Evolutionary conservation across 2,113 vertebrate genomes (phyloP), one percentile per base, ranked within the genome.

Genomic region (Petromus typicus): DNA sequence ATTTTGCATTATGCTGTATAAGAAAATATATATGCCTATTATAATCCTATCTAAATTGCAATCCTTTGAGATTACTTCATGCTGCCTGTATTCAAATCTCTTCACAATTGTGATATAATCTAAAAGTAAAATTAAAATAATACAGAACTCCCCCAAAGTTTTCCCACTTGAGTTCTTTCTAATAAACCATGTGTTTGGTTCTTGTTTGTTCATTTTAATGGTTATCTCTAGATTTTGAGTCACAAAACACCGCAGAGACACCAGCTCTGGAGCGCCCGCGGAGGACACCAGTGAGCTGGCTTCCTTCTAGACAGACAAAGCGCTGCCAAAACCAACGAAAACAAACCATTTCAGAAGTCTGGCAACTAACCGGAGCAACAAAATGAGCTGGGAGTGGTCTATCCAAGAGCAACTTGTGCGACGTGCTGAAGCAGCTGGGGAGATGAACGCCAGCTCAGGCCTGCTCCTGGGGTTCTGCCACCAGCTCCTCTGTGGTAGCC

Each of bases 81-180:
- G 1, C 14, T 23, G 10, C 14, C 1, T 7, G 12, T 13, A 7
- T 32, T n/a, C 34, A 32, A 4, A 5, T 54, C 13, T 57, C 64
- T 82, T 51, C 22, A 67, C 34, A 8, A 25, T 30, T n/a, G 37
- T 25, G 64, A 14, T 13, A 23, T 32, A 43, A 54, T 8, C 40
- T 37, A 76, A 81, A 91, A 86, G 7, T n/a, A 45, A 67, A 73
- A 45, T 43, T 25, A n/a, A 51, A 45, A 59, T 61, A n/a, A 37
- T 7, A 23, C 7, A n/a, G 22, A 63, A 66, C 40, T 14, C 85
- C 85, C 12, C 34, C 7, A 14, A 20, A 34, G 34, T 64, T 48
- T 69, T 7, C 56, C 30, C 4, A 10, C 27, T 43, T 27, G 12
- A n/a, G 25, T 5, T 22, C 7, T 23, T 43, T 56, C 25, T 30